phyloP scores from a whole-genome alignment of 1,140 invertebrate genomes.

The Heliconius melpomene region DNA sequence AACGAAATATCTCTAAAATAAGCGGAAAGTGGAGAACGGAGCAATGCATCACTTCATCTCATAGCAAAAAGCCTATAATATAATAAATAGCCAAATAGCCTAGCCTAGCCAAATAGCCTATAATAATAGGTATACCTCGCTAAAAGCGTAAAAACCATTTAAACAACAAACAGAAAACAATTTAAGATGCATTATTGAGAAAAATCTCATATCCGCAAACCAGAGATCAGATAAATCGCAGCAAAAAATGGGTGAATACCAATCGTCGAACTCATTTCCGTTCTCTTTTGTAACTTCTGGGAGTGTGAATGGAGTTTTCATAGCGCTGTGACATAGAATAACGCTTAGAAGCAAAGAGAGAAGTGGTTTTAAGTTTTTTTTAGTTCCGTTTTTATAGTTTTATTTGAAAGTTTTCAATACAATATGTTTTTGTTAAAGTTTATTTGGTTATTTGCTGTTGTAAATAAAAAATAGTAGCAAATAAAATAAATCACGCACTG shows the following conservation, averaged over 20 bases:
- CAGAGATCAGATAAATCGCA: constrained; percentile 7
- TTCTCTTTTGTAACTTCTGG: constrained; percentile 19
- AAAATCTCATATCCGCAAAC: constrained; percentile 20
- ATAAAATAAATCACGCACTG: no score
- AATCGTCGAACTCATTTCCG: constrained; percentile 30
- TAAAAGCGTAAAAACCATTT: neutral
- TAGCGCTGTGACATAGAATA: neutral
- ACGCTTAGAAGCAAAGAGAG: neutral
- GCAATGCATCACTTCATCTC: no score
- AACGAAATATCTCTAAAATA: no score
- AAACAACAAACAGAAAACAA: neutral
- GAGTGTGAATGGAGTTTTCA: constrained; percentile 18
- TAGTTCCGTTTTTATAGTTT: neutral
- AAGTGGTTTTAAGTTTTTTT: neutral
- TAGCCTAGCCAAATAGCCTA: no score
- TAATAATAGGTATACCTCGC: no score
- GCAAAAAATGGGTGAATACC: constrained; percentile 26
- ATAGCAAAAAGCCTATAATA: no score
- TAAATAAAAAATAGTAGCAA: no score
- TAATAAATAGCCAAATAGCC: no score
- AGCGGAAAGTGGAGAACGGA: no score
- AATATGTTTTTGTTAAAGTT: neutral
- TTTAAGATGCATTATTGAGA: constrained; percentile 5
- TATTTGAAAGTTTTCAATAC: neutral
- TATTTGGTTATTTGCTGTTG: no score